phyloP scores from a whole-genome alignment of 2,888 invertebrate genomes.

The Pseudococcus longispinus region DNA sequence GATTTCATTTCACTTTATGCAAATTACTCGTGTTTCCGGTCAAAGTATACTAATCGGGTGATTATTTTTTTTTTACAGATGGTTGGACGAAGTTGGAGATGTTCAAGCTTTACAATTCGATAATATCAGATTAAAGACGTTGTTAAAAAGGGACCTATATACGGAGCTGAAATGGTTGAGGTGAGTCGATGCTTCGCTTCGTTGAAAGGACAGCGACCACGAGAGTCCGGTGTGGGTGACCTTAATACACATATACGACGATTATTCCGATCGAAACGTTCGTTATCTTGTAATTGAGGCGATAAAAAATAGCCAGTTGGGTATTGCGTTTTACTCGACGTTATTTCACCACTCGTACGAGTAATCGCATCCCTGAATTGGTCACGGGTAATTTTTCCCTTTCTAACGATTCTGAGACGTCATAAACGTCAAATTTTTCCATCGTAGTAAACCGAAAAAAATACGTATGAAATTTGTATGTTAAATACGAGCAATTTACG shows the following conservation, averaged over 20 bases:
- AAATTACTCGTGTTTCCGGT: not conserved
- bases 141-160: conserved; percentile 66
- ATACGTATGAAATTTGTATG: not conserved
- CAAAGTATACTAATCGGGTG: not conserved
- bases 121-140: conserved; percentile 47
- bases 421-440: not conserved
- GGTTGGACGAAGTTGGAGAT: conserved; percentile 59
- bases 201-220: not conserved
- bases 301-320: not conserved
- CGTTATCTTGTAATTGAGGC: not conserved
- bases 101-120: conserved; percentile 40
- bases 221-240: not conserved
- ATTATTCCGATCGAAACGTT: not conserved
- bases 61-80: conserved; percentile 58
- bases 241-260: not conserved
- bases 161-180: conserved; percentile 77
- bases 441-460: not conserved
- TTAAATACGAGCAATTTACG: not conserved
- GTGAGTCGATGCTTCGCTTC: conserved; percentile 62
- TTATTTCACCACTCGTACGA: not conserved
- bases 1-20: not conserved
- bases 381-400: not conserved
- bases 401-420: not conserved
- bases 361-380: not conserved
- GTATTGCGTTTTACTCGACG: not conserved